Base-by-base conservation (phyloP, 2,888 invertebrate species). In the Steromphala cineraria region DNA sequence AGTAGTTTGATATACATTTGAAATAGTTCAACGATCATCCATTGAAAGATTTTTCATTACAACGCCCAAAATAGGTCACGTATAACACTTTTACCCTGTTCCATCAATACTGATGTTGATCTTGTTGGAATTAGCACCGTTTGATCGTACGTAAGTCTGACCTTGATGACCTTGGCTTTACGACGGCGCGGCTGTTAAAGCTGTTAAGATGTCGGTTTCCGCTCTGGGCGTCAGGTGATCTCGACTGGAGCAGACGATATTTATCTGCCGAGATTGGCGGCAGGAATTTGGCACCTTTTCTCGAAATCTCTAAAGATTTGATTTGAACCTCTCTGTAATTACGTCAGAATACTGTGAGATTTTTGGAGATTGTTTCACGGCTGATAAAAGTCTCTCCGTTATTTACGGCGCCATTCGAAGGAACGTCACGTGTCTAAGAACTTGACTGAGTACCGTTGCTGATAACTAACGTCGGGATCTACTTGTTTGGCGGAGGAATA, bases 401-500 rank as follows among this genome's bases (percentile, higher is more conserved):
- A 40, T 71, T 71, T 71, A 71, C 71, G 71, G 40, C 28, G 36
- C 36, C 71, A n/a, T 71, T 36, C 71, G 71, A 71, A 71, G 19
- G 31, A 19, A 19, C 19, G 40, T 71, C 71, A 71, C 71, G 71
- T 71, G 71, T 31, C 31, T n/a, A 8, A 31, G 71, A 71, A 31
- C 40, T 19, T 71, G 71, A 71, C 71, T n/a, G 71, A 71, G 71
- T 71, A 19, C 36, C 31, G 28, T 17, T 71, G 36, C 36, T 19
- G 71, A 36, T 71, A 71, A 40, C 28, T 71, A 71, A 71, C 71
- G 71, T 13, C 15, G 40, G 71, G 71, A 71, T 71, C 24, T 71
- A 71, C n/a, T n/a, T 71, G 36, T 71, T 71, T 71, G 71, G 71
- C 71, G 71, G 71, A 71, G 40, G 71, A 71, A 71, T 71, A 71